Evolutionary conservation across 2,888 invertebrate genomes (phyloP).

Genomic region (Cacoxenus indagator): DNA sequence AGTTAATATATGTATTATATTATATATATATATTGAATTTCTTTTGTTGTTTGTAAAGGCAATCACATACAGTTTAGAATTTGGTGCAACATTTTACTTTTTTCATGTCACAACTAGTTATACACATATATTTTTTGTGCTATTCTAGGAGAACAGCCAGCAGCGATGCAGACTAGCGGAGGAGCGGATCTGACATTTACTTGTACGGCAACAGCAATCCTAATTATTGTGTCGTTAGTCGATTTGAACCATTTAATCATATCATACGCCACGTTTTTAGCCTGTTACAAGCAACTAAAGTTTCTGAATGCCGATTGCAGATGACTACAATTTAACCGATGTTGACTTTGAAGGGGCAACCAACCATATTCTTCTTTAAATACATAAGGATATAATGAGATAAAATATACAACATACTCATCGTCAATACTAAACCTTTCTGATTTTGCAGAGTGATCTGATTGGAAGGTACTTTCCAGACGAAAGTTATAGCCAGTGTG

Average conservation of each 20-base stretch:
- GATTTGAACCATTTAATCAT: conserved; percentile 65
- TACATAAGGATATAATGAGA: too few relatives aligned
- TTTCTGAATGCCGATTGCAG: background rate
- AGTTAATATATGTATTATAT: too few relatives aligned
- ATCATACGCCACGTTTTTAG: conserved; percentile 66
- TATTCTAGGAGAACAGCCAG: conserved; percentile 82
- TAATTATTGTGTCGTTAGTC: conserved; percentile 55
- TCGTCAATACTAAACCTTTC: background rate
- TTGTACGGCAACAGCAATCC: conserved; percentile 53
- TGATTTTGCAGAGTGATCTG: too few relatives aligned
- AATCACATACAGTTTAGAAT: too few relatives aligned
- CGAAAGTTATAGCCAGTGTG: too few relatives aligned
- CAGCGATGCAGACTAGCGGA: conserved; percentile 86
- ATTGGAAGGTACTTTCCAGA: too few relatives aligned
- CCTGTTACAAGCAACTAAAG: background rate
- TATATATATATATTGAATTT: too few relatives aligned
- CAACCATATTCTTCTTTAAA: background rate
- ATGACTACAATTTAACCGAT: conserved; percentile 1
- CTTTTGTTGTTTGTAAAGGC: too few relatives aligned
- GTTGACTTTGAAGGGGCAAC: background rate
- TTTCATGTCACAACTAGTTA: too few relatives aligned
- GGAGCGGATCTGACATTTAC: conserved; percentile 70
- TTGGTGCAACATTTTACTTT: too few relatives aligned
- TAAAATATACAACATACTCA: background rate
- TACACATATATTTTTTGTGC: too few relatives aligned